Evolutionary conservation across 2,888 invertebrate genomes (phyloP), one percentile per base, ranked within the genome.

Genomic region (Lasioglossum leucozonium): DNA sequence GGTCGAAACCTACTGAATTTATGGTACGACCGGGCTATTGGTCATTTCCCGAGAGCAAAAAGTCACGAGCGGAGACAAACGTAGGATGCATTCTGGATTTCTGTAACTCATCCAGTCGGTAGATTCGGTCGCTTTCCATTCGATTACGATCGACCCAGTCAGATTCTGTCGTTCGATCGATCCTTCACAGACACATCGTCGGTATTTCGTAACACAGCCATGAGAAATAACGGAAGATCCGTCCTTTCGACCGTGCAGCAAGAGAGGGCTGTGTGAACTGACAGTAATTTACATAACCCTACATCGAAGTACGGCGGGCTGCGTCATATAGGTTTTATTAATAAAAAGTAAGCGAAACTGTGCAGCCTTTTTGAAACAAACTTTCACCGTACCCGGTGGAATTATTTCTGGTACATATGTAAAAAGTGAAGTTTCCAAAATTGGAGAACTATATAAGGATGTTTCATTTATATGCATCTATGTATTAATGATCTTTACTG

Each of bases 261-360:
- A 74, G 34, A 74, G 34, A 73, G 34, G n/a, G 40, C 44, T 47
- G 42, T 10, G 30, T 62, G 78, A 75, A 75, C 77, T 69, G 77
- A 69, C 72, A 55, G 72, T 58, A 75, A 82, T 78, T 84, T 65
- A 76, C 78, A 82, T 76, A 84, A 82, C 78, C 58, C 16, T n/a
- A 62, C 30, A 16, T 26, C 26, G 26, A 2, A 62, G 5, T 16
- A 30, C 58, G 30, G 30, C 11, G n/a, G 55, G 5, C 10, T 22
- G n/a, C 2, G 3, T 22, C n/a, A n/a, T 55, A n/a, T 55, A 6
- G 18, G 55, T 55, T 55, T 55, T n/a, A n/a, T 55, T 55, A n/a
- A 55, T 10, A 30, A 58, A 58, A 26, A 30, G 26, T 13, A 11
- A 26, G 11, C 30, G 30, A 13, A 16, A 62, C 11, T 4, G 26